A percentile compares a stretch with the other conserved stretches of the same genome.
phyloP scores from a whole-genome alignment of 2,888 invertebrate species.

The Hydrotaea diabolus region DNA sequence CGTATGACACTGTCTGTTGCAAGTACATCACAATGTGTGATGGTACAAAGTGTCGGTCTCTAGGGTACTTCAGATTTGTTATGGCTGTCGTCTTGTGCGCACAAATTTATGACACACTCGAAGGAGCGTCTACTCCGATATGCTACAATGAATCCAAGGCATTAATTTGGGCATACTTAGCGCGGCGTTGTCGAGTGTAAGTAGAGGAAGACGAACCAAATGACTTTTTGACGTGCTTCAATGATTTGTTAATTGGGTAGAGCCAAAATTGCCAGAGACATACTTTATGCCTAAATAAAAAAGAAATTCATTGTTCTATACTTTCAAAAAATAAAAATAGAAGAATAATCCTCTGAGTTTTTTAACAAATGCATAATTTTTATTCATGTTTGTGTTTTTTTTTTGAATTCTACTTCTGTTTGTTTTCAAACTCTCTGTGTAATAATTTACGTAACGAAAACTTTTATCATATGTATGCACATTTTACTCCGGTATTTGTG shows the following conservation, averaged over 20 bases:
- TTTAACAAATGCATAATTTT: no score
- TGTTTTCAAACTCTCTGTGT: background rate
- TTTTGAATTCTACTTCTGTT: no score
- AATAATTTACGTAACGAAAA: background rate
- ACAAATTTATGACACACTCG: constrained; percentile 20
- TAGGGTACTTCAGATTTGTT: constrained; percentile 36
- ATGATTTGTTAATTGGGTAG: constrained; percentile 10
- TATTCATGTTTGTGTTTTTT: no score
- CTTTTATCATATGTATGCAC: background rate
- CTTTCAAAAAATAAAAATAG: no score
- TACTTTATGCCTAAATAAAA: no score
- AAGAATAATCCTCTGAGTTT: no score
- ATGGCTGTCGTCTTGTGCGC: constrained; percentile 36
- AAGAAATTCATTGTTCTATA: background rate
- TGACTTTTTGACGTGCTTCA: constrained; percentile 34
- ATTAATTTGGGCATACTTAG: constrained; percentile 16
- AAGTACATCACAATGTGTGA: constrained; percentile 23
- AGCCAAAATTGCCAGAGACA: background rate
- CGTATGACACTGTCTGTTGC: background rate
- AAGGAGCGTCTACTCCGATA: no score
- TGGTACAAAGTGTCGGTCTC: constrained; percentile 42
- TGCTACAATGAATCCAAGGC: constrained; percentile 15
- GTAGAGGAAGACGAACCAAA: background rate
- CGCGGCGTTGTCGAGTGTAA: background rate
- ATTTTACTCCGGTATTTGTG: background rate